Evolutionary conservation across 2,888 invertebrate species (phyloP).

Genomic region (Tiphia femorata): DNA sequence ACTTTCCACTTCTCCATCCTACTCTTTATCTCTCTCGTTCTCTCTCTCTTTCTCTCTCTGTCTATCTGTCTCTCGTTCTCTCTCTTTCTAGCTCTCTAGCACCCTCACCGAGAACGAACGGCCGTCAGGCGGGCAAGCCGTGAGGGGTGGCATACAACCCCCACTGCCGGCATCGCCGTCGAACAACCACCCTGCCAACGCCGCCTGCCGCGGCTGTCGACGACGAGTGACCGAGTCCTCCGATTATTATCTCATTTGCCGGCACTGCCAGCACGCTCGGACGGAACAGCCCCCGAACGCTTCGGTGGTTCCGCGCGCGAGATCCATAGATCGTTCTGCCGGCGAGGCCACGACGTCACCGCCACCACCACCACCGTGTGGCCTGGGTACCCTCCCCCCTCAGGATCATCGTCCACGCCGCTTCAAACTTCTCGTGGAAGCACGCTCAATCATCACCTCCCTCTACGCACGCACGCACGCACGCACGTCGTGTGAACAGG

Average conservation of each 20-base stretch:
- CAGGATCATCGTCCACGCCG: too few relatives aligned
- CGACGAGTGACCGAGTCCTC: conserved; percentile 58
- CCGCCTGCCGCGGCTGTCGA: conserved; percentile 48
- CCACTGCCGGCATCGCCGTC: conserved; percentile 50
- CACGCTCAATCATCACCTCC: too few relatives aligned
- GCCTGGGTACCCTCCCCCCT: too few relatives aligned
- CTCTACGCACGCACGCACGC: too few relatives aligned
- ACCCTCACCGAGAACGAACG: conserved; percentile 37
- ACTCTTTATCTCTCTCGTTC: too few relatives aligned
- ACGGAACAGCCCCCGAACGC: conserved; percentile 19
- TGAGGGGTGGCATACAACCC: conserved; percentile 56
- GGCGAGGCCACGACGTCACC: too few relatives aligned
- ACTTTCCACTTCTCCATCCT: conserved; percentile 14
- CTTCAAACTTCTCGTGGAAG: too few relatives aligned
- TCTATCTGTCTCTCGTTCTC: too few relatives aligned
- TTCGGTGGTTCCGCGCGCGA: conserved; percentile 10
- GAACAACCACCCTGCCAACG: conserved; percentile 49
- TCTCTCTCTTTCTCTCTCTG: too few relatives aligned
- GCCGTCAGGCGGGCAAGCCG: too few relatives aligned
- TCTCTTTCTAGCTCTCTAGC: conserved; percentile 25
- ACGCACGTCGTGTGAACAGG: too few relatives aligned
- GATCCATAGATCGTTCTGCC: conserved; percentile 38
- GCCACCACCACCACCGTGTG: too few relatives aligned
- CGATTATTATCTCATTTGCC: conserved; percentile 68
- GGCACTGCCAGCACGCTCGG: conserved; percentile 53